Evolutionary conservation across 2,888 invertebrate species (phyloP), one percentile per base, ranked within the genome.

Genomic region (Lottia scabra): DNA sequence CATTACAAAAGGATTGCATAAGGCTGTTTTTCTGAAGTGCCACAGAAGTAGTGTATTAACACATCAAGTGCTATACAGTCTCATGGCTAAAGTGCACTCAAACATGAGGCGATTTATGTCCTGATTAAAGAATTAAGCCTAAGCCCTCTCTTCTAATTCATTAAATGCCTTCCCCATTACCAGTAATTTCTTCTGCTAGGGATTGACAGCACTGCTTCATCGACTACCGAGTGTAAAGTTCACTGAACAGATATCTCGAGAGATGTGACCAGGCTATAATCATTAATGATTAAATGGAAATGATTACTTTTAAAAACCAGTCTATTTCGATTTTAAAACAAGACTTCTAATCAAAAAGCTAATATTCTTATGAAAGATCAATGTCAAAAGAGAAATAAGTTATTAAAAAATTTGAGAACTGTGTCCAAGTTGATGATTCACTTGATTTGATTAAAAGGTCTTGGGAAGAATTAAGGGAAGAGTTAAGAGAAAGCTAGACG

Each of bases 101-200:
- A 56, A 56, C 23, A 23, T 56, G 56, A 23, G 56, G 23, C 19
- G 56, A 56, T 56, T 56, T 56, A 56, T 56, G 19, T 23, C 56
- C 6, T 56, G 56, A 56, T 56, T 56, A 56, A 19, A 19, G 23
- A 56, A 56, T 56, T 56, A 23, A 56, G 56, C 56, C 56, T 56
- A 56, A 56, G 56, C 19, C 56, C 56, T 56, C 56, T 56, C 23
- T 56, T 23, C 56, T 56, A 56, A 56, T 56, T 56, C 56, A 56
- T 56, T 56, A 56, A 56, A 56, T 56, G 56, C 23, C 19, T 56
- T 56, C 19, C 19, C 56, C 56, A 23, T 56, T 56, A 56, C 56
- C 19, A 23, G 23, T 23, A 56, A 56, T 56, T 56, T 23, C 23
- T 56, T 56, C 56, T 56, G 23, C 38, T 38, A 38, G 38, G 38